Base-by-base conservation (phyloP, 2,888 invertebrate species). In the Scaptomyza flava region DNA sequence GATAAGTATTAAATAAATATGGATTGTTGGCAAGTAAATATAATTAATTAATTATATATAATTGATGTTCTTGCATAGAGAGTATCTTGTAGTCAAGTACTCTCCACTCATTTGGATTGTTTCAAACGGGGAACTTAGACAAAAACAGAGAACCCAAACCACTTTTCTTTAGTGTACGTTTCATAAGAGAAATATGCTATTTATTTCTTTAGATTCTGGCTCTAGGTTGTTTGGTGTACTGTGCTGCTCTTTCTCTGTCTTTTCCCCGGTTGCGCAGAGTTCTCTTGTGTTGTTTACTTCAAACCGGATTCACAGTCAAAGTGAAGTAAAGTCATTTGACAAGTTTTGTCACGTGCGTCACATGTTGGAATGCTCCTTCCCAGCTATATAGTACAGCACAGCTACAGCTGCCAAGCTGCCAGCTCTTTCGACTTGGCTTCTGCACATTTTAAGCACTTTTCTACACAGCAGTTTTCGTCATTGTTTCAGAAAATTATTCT, bases 341-440 rank as follows among this genome's bases (percentile, higher is more conserved):
- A 85, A 85, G 87, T 85, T 85, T 85, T 84, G 84, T 85, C 84
- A 85, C 84, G 84, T 87, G 87, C 84, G 81, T 80, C 86, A 84
- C 84, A 84, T 86, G 84, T 72, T 86, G 86, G 86, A 79, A 83
- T 83, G 78, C 58, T 53, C 7, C 43, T 41, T 34, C 6, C 36
- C 31, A 11, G 38, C 14, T 50, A 33, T 14, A 17, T 17, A 17
- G 17, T 42, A 36, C 42, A 14, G 45, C 30, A 17, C 54, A 27
- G 8, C 36, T 46, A 12, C 46, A 33, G 33, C 34, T 48, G 30
- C 20, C 50, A 51, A 47, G 33, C 33, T 36, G 33, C 11, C 50
- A 43, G 48, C 27, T 50, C 48, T 17, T 36, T 59, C 46, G 23
- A 41, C 47, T 53, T 65, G 75, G 75, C 85, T 81, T 71, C 72